A percentile compares a stretch with the other conserved stretches of the same genome.
These are phyloP conservation scores for Diplosoma virens DNA, from an alignment of 23 tunicate species.

Conservation along the genomic window DNA sequence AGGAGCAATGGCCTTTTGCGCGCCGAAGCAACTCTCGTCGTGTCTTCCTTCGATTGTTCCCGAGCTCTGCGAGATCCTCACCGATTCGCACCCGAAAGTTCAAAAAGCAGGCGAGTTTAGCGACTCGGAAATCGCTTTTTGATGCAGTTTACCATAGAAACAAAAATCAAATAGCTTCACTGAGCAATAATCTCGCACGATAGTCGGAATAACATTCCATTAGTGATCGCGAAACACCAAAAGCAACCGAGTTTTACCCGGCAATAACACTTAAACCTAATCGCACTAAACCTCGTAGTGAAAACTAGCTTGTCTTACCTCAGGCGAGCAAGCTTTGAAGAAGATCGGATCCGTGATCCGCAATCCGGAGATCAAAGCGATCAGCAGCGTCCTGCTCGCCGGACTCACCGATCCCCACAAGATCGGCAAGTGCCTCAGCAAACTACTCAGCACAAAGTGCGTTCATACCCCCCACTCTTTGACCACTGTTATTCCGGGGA, in stretches of 20 bases:
- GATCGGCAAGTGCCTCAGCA: conserved; percentile 60
- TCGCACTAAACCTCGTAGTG: too few relatives aligned
- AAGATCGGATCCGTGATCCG: conserved; percentile 91
- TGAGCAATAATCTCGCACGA: too few relatives aligned
- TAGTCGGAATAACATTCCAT: too few relatives aligned
- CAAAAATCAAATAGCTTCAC: too few relatives aligned
- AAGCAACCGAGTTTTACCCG: too few relatives aligned
- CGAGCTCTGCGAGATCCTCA: conserved; percentile 73
- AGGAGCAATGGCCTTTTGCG: conserved; percentile 96
- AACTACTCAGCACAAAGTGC: conserved; percentile 82
- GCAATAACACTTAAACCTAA: too few relatives aligned
- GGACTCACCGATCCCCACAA: conserved; percentile 77
- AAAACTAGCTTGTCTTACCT: too few relatives aligned
- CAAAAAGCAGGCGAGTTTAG: conserved; percentile 76
- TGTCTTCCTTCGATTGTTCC: conserved; percentile 97
- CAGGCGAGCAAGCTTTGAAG: conserved; percentile 87
- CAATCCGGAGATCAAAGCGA: conserved; percentile 84
- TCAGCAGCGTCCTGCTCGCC: conserved; percentile 40
- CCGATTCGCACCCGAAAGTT: conserved; percentile 97
- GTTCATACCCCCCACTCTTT: neutral
- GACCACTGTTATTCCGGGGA: neutral
- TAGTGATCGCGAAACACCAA: too few relatives aligned
- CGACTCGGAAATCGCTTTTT: too few relatives aligned
- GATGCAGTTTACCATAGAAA: too few relatives aligned
- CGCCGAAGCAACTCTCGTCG: conserved; percentile 89